Evolutionary conservation across 2,113 vertebrate species (phyloP), one percentile per base, ranked within the genome.

Genomic region (Entomyzon cyanotis): DNA sequence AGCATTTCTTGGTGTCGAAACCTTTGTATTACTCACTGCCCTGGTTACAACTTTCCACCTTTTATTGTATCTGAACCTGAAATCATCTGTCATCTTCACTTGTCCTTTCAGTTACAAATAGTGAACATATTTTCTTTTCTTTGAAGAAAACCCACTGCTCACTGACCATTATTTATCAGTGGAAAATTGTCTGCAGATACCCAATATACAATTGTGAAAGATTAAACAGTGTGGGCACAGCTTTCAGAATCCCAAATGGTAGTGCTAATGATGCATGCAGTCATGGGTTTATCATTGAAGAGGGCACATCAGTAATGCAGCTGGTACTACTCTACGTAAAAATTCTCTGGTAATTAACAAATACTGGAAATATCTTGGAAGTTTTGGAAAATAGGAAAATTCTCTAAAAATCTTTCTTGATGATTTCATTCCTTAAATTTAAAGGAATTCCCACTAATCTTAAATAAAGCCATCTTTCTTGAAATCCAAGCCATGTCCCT

Each of bases 51-150:
- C 14, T 35, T 77, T 44, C 50, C 16, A 55, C 6, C 7, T 86
- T 83, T 37, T 62, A 33, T 18, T 0, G 0, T 22, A 22, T 15
- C 25, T 68, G 82, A 64, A 64, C 44, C 25, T 46, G n/a, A 83
- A 76, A 71, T 56, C 16, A 27, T 35, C n/a, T 77, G 17, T 37
- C 1, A 0, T 11, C 30, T 86, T 84, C 53, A 68, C 35, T 84
- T 94, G 28, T 96, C 94, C 87, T 90, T 97, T 94, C 88, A 96
- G 91, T 95, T 96, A 81, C 81, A 97, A 86, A 85, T 96, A 97
- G 8, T 31, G 8, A 39, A 89, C 37, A 10, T 82, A 94, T 56
- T 95, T 65, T 7, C 22, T 53, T 77, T 27, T 92, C 96, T 95
- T 96, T 97, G 19, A 25, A 89, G 47, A 95, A 94, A 95, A 74